Conservation (phyloP, 2,888 invertebrate species). For the Emmelina monodactyla region DNA sequence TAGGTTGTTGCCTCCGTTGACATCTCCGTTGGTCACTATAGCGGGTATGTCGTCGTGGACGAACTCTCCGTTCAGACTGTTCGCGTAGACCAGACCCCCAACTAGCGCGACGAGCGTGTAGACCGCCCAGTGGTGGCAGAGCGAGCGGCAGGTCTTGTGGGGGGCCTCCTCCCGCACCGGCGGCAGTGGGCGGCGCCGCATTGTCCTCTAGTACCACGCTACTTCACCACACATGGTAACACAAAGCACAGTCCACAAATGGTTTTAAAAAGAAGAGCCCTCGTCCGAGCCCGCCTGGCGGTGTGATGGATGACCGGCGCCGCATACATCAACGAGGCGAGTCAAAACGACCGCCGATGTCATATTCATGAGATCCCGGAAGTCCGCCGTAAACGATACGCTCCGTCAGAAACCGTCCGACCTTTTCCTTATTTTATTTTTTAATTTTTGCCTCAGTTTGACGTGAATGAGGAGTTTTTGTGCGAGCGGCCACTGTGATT, state of each 20-base stretch:
- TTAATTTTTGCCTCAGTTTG: slow-evolving; percentile 28
- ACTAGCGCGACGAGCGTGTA: slow-evolving; percentile 72
- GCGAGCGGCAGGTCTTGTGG: slow-evolving; percentile 34
- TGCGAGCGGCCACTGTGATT: slow-evolving; percentile 23
- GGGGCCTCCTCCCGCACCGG: slow-evolving; percentile 52
- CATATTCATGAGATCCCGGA: slow-evolving; percentile 50
- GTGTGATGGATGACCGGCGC: slow-evolving; percentile 42
- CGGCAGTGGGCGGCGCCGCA: slow-evolving; percentile 55
- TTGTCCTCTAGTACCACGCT: slow-evolving; percentile 30
- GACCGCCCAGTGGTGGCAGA: slow-evolving; percentile 65
- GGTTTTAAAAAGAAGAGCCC: neutral
- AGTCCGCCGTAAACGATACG: slow-evolving; percentile 27
- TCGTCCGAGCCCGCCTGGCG: slow-evolving; percentile 12
- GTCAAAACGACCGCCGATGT: slow-evolving; percentile 44
- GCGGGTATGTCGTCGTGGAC: slow-evolving; percentile 91
- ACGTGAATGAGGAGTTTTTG: slow-evolving; percentile 6
- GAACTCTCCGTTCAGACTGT: slow-evolving; percentile 80
- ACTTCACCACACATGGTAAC: too few relatives aligned
- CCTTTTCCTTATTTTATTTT: slow-evolving; percentile 34
- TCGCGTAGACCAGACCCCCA: slow-evolving; percentile 74
- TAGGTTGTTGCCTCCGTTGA: slow-evolving; percentile 71
- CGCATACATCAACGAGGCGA: slow-evolving; percentile 46
- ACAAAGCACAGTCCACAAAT: neutral
- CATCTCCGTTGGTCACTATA: slow-evolving; percentile 82
- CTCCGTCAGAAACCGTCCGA: slow-evolving; percentile 10